Evolutionary conservation across 2,888 invertebrate genomes (phyloP), one percentile per base, ranked within the genome.

Genomic region (Drosophila mayaguana): DNA sequence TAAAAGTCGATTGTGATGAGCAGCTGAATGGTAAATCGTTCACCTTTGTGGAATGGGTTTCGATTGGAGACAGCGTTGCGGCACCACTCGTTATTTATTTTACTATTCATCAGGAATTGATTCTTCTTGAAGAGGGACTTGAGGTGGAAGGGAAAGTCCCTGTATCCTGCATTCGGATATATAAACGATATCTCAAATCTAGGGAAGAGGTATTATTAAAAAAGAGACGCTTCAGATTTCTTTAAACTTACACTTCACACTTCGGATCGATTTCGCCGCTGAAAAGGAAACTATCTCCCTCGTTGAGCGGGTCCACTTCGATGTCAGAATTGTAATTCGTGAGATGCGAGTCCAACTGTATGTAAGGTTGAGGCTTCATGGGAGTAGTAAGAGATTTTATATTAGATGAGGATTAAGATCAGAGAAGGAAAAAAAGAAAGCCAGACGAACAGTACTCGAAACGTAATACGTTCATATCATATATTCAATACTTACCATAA

Each of bases 51-150:
- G 11, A 65, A 72, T 0, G 74, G 78, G 14, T 3, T 36, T 14
- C 16, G 57, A 32, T 4, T 12, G 88, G 77, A 94, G 77, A 88
- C 94, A 34, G 97, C 97, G 89, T 97, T 97, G 0, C 90, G 84
- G 0, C 95, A 96, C 97, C 97, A 34, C 63, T 92, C 93, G 14
- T 11, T n/a, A 70, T 94, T 94, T 7, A 94, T 84, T 38, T 43
- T 38, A 5, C 53, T 50, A 6, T 68, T 71, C 14, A 54, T 64
- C 12, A 76, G 0, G 12, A 76, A 16, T 14, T 20, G 32, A 16
- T 60, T 71, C 14, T 56, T 16, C 0, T 22, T 16, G 2, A 74
- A 56, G 5, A 53, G 43, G 1, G 46, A 9, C 3, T 96, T 97
- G 85, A 74, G 34, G 14, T 76, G 77, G n/a, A 76, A n/a, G 11